These are phyloP conservation scores for Myotis davidii DNA, from an alignment of 2,113 vertebrate genomes.

Conservation along the genomic window DNA sequence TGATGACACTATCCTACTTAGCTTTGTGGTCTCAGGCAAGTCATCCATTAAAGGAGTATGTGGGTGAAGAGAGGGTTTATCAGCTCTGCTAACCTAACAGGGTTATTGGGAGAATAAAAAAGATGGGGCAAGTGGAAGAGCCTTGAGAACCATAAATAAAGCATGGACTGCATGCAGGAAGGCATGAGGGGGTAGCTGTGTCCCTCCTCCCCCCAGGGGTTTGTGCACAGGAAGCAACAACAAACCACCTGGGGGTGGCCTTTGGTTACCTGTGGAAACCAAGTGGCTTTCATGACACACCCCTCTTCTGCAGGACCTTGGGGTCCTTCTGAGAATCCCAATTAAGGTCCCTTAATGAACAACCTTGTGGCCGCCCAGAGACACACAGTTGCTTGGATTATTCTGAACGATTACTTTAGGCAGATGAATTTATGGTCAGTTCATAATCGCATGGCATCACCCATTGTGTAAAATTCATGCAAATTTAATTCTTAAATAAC, in stretches of 20 bases:
- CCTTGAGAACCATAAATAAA: not conserved
- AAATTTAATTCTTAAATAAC: not conserved
- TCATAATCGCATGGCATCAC: not conserved
- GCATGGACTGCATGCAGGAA: not conserved
- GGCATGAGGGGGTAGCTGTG: rapidly evolving
- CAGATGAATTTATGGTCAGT: not conserved
- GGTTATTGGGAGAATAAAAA: not conserved
- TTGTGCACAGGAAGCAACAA: rapidly evolving
- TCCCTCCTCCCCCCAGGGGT: rapidly evolving
- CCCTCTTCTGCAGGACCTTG: not conserved
- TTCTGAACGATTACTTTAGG: not conserved
- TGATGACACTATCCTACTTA: not conserved
- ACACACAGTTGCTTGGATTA: not conserved
- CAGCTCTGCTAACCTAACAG: not conserved
- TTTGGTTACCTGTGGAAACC: not conserved
- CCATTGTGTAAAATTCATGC: not conserved
- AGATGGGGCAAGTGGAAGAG: too few species aligned
- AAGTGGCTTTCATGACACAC: not conserved
- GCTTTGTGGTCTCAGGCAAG: not conserved
- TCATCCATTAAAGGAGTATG: not conserved
- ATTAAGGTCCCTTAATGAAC: not conserved
- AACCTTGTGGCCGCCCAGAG: not conserved
- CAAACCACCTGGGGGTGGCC: not conserved
- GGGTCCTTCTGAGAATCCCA: not conserved
- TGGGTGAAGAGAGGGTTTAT: not conserved